Evolutionary conservation across 2,888 invertebrate genomes (phyloP).

Genomic region (Mimas tiliae): DNA sequence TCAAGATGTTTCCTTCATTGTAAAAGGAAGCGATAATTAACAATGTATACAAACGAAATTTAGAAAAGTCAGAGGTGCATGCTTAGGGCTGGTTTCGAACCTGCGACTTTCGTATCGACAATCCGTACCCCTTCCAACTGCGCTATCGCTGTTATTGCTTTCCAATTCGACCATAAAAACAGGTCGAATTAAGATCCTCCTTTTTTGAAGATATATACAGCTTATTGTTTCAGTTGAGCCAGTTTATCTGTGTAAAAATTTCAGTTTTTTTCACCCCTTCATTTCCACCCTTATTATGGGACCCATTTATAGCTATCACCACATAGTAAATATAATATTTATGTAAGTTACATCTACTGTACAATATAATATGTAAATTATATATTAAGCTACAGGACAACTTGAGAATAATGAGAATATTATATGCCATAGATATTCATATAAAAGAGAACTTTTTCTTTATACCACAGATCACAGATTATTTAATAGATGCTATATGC

Average conservation of each 20-base stretch:
- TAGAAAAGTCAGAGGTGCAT: too few relatives aligned
- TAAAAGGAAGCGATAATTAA: too few relatives aligned
- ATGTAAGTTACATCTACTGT: slow-evolving; percentile 9
- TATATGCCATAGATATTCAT: background rate
- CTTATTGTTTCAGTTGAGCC: background rate
- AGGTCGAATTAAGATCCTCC: too few relatives aligned
- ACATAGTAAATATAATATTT: background rate
- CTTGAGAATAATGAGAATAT: background rate
- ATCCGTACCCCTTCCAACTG: too few relatives aligned
- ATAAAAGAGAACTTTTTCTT: background rate
- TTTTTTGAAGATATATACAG: too few relatives aligned
- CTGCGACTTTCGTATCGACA: too few relatives aligned
- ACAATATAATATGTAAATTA: background rate
- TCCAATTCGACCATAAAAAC: too few relatives aligned
- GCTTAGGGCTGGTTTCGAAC: too few relatives aligned
- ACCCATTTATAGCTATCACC: background rate
- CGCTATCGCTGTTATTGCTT: too few relatives aligned
- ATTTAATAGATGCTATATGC: too few relatives aligned
- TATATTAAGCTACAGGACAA: background rate
- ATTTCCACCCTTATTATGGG: background rate
- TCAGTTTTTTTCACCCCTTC: background rate
- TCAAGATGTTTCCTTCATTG: too few relatives aligned
- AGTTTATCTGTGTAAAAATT: background rate
- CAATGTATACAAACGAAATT: too few relatives aligned
- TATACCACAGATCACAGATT: background rate